Conservation (phyloP, 2,888 invertebrate species). For the Stenotaenia linearis region DNA sequence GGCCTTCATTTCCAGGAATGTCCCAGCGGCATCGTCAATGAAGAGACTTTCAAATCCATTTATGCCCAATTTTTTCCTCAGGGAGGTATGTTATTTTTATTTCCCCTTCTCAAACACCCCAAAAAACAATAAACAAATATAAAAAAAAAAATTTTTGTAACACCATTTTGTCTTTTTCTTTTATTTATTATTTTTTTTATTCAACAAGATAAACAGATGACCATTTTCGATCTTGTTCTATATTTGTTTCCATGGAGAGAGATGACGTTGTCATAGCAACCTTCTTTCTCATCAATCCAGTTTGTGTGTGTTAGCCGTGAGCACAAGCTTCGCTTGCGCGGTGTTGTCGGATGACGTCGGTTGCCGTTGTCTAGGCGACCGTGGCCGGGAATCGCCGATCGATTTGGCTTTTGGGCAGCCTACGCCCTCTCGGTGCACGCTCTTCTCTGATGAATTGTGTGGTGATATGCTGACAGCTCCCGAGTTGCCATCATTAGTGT, state of each 20-base stretch:
- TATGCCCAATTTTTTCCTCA: constrained; percentile 54
- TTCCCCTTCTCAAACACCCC: not conserved
- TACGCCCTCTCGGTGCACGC: constrained; percentile 10
- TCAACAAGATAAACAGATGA: not conserved
- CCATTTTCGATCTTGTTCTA: not conserved
- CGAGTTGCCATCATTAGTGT: not conserved
- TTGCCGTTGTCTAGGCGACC: not conserved
- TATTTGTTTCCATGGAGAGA: not conserved
- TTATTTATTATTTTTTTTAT: not conserved
- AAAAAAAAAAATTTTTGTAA: not conserved
- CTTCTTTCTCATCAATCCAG: not conserved
- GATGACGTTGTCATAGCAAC: not conserved
- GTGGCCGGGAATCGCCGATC: not conserved
- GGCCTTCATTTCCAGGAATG: constrained; percentile 46
- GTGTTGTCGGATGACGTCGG: not conserved
- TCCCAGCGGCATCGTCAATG: constrained; percentile 52
- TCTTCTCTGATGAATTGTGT: not conserved
- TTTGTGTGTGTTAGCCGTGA: not conserved
- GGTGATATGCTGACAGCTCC: constrained; percentile 19
- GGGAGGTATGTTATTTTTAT: constrained; percentile 46
- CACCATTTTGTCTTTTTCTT: not conserved
- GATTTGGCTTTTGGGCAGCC: constrained; percentile 11
- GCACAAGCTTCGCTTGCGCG: not conserved
- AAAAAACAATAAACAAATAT: too few species aligned
- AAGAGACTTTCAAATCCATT: constrained; percentile 53